phyloP scores from a whole-genome alignment of 2,888 invertebrate species.

The Lasius fuliginosus region DNA sequence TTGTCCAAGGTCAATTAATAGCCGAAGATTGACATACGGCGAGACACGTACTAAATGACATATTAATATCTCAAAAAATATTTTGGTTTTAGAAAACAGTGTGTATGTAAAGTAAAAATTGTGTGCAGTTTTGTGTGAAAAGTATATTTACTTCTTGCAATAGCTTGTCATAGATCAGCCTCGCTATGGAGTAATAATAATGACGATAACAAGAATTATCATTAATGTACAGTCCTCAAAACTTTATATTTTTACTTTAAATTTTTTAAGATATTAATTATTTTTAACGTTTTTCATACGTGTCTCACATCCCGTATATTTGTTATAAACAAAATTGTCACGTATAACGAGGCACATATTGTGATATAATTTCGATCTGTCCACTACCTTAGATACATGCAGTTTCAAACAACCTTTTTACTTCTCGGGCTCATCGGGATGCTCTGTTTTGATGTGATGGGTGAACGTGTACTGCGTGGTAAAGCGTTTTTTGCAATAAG shows the following conservation, averaged over 20 bases:
- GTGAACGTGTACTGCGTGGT: conserved; percentile 81
- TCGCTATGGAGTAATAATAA: neutral
- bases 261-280: neutral
- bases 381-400: neutral
- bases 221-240: neutral
- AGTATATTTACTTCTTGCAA: neutral
- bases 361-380: conserved; percentile 50
- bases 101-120: neutral
- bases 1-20: conserved; percentile 6
- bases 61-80: conserved; percentile 1
- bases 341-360: conserved; percentile 62
- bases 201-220: neutral
- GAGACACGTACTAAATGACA: neutral
- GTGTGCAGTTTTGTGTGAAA: neutral
- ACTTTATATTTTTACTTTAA: neutral
- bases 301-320: conserved; percentile 21
- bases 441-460: conserved; percentile 82
- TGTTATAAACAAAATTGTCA: conserved; percentile 45
- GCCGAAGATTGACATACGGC: neutral
- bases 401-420: conserved; percentile 65
- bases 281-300: neutral
- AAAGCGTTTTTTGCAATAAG: conserved; percentile 82
- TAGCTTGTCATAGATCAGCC: neutral
- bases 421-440: conserved; percentile 82
- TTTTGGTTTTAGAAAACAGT: neutral